Evolutionary conservation across 2,113 vertebrate species (phyloP), one percentile per base, ranked within the genome.

Genomic region (Eurypyga helias): DNA sequence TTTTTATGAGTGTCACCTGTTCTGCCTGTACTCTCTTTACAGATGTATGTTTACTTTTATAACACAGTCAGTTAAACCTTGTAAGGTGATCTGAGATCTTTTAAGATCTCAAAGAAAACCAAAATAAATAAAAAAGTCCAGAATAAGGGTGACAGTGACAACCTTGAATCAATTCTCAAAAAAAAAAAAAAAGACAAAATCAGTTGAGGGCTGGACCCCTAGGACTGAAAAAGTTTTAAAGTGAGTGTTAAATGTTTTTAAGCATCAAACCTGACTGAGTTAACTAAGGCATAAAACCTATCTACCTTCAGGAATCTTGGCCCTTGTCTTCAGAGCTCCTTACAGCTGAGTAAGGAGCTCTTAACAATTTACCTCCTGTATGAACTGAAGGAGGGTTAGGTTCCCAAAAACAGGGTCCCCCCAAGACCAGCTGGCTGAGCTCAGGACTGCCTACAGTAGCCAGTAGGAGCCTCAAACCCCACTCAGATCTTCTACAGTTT

Each of bases 1-100:
- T 97, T 96, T 97, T 97, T 97, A 97, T 60, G 88, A 81, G 79
- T 34, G 80, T 92, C 92, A 97, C 92, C 96, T 97, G 96, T 90
- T 97, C 76, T 79, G 65, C 80, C 36, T 82, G 86, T 75, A 76
- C 61, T 92, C 43, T 90, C 83, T 92, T 96, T 75, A 60, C 76
- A 93, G 60, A 31, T 86, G 46, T 48, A 43, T 98, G 95, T 97
- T 97, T 98, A 89, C 66, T 94, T 87, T 96, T 95, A 90, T 97
- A 97, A 97, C 87, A 96, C 52, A 71, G 67, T 88, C 78, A 80
- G 54, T 76, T 90, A 96, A 85, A 83, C 88, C 33, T 96, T 92
- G 87, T 91, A 91, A 96, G 67, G 83, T 89, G 61, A 97, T 71
- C 69, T 93, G 61, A 69, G 82, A 87, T 93, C 60, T 95, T 69